Conservation (phyloP, 2,888 invertebrate species). For the Conus canariensis region DNA sequence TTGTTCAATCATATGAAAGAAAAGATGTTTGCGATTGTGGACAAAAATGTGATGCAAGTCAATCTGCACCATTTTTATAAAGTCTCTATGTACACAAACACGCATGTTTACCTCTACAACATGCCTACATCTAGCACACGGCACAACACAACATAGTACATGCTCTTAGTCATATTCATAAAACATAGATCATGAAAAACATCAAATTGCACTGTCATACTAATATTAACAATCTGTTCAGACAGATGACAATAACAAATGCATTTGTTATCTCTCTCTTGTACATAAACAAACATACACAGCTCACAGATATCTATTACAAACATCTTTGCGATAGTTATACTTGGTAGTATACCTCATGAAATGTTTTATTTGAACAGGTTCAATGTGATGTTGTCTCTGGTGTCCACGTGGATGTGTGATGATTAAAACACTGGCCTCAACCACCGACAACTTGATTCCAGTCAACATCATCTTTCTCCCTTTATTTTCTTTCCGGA, state of each 20-base stretch:
- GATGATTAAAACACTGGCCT: constrained; percentile 2
- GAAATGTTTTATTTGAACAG: neutral
- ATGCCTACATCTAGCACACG: constrained; percentile 36
- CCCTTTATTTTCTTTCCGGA: neutral
- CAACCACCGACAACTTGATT: constrained; percentile 4
- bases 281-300: neutral
- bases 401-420: neutral
- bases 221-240: constrained; percentile 23
- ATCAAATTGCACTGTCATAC: constrained; percentile 34
- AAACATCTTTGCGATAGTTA: constrained; percentile 32
- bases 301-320: constrained; percentile 2
- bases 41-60: neutral
- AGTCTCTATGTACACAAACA: constrained; percentile 17
- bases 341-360: constrained; percentile 14
- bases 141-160: constrained; percentile 38
- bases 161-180: constrained; percentile 21
- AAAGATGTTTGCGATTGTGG: neutral
- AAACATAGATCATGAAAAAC: constrained; percentile 20
- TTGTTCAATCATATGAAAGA: neutral
- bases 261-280: constrained; percentile 5
- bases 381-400: neutral
- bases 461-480: neutral
- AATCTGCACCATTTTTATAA: neutral
- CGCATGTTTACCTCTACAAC: constrained; percentile 35
- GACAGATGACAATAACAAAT: neutral